Evolutionary conservation across 2,113 vertebrate genomes (phyloP).

Genomic region (Ciconia boyciana): DNA sequence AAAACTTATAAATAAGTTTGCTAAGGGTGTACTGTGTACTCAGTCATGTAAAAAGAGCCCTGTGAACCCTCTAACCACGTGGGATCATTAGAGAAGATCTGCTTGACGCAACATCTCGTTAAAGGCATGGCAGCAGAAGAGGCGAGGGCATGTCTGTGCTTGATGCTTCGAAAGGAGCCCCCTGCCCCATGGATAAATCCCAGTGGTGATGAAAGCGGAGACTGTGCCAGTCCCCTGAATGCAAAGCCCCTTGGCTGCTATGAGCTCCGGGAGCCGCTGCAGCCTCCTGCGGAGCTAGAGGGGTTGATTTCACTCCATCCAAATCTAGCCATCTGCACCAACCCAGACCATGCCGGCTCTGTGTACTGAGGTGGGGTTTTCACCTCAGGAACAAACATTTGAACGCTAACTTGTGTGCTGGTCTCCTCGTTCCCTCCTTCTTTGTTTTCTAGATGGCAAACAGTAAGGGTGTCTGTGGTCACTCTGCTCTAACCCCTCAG

Average conservation of each 20-base stretch:
- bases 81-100: not conserved
- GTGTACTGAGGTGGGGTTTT: not conserved
- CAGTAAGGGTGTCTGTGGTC: not conserved
- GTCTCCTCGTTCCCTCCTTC: not conserved
- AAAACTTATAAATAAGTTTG: not conserved
- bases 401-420: not conserved
- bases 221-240: not conserved
- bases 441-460: not conserved
- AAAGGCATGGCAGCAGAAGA: not conserved
- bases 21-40: constrained; percentile 28
- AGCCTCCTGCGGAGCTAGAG: not conserved
- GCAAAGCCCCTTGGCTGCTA: not conserved
- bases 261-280: fast-evolving
- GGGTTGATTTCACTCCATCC: not conserved
- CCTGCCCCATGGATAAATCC: not conserved
- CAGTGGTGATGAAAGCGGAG: not conserved
- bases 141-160: not conserved
- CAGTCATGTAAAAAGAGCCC: not conserved
- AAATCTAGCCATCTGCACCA: not conserved
- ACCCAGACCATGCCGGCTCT: not conserved
- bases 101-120: not conserved
- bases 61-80: not conserved
- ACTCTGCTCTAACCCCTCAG: not conserved
- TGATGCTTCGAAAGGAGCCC: not conserved
- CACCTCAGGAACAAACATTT: not conserved